These are phyloP conservation scores for Anser brachyrhynchus DNA, from an alignment of 2,113 vertebrate genomes.

Conservation along the genomic window DNA sequence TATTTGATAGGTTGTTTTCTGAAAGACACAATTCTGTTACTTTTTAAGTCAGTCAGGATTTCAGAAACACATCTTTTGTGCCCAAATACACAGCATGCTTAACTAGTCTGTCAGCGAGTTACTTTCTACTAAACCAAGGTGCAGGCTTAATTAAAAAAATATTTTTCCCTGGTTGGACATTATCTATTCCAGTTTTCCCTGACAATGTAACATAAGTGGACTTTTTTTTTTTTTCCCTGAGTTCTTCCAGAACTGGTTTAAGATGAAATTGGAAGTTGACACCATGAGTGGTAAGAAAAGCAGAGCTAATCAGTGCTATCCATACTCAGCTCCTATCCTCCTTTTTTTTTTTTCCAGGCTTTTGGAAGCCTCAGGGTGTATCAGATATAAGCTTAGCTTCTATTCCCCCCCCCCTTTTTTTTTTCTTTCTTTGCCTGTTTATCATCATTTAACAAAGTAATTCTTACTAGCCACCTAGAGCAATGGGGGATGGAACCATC, in stretches of 20 bases:
- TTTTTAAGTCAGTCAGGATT: conserved; percentile 6
- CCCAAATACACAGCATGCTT: neutral
- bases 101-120: neutral
- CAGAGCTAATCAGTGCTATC: neutral
- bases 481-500: neutral
- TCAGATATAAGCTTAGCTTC: neutral
- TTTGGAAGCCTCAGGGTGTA: neutral
- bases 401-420: no score
- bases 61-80: neutral
- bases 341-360: neutral
- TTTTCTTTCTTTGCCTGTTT: neutral
- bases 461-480: neutral
- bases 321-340: neutral
- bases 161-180: neutral
- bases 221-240: neutral
- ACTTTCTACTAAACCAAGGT: neutral
- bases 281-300: neutral
- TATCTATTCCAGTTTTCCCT: neutral
- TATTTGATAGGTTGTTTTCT: neutral
- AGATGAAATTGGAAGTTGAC: neutral
- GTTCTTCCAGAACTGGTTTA: neutral
- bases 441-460: neutral
- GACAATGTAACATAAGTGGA: neutral
- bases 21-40: neutral
- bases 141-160: neutral